These are phyloP conservation scores for Drosophila dunni DNA, from an alignment of 1,140 invertebrate genomes.

Conservation along the genomic window DNA sequence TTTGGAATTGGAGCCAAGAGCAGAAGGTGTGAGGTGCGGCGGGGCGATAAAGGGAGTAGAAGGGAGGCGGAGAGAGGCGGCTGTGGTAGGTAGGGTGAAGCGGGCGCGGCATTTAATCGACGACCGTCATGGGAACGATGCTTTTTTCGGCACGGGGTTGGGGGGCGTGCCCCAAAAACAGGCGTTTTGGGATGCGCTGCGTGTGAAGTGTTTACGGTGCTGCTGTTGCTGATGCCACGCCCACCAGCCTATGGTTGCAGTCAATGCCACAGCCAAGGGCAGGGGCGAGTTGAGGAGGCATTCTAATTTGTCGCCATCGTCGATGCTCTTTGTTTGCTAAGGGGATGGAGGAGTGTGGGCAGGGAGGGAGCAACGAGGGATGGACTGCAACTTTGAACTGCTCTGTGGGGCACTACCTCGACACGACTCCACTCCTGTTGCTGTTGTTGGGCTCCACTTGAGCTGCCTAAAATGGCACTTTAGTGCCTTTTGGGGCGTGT, in stretches of 20 bases:
- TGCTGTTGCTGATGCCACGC: conserved; percentile 55
- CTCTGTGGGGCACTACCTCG: conserved; percentile 31
- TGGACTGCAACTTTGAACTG: conserved; percentile 72
- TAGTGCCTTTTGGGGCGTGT: conserved; percentile 83
- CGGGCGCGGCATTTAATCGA: conserved; percentile 62
- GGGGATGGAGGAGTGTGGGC: conserved; percentile 7
- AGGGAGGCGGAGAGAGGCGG: neutral
- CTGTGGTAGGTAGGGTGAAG: neutral
- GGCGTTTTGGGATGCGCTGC: conserved; percentile 72
- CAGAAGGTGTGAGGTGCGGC: neutral
- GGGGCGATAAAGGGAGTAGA: neutral
- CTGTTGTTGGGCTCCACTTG: conserved; percentile 63
- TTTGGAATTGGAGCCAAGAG: conserved; percentile 17
- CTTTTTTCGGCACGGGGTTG: neutral
- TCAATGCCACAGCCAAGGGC: neutral
- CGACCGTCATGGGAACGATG: conserved; percentile 71
- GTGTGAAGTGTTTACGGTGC: conserved; percentile 66
- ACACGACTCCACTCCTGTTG: conserved; percentile 3
- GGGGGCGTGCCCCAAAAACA: conserved; percentile 15
- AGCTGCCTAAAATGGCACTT: conserved; percentile 84
- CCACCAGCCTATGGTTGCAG: conserved; percentile 39
- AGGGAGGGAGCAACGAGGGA: neutral
- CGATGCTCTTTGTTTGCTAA: conserved; percentile 38
- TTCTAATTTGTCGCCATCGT: conserved; percentile 77
- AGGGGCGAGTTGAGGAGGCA: conserved; percentile 27